A percentile compares a stretch with the other conserved stretches of the same genome.
These are phyloP conservation scores for Drosophila teissieri DNA, from an alignment of 1,140 invertebrate species.

Conservation along the genomic window DNA sequence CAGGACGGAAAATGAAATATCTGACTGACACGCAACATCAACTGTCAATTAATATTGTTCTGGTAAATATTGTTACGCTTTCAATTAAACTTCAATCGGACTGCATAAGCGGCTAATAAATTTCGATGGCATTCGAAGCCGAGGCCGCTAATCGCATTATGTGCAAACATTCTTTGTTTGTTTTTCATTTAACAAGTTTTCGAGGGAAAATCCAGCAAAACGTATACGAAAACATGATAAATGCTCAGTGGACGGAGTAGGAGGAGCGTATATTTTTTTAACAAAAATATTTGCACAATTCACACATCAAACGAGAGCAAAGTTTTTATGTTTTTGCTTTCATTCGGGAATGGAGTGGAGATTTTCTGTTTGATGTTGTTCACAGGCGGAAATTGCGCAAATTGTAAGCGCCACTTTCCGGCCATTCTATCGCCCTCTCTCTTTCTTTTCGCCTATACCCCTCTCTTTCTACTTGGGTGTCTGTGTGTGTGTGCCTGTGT, in stretches of 20 bases:
- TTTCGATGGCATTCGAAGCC: constrained; percentile 27
- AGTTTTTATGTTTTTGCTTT: constrained; percentile 27
- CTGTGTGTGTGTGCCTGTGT: constrained; percentile 31
- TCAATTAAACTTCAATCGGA: constrained; percentile 49
- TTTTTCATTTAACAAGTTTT: constrained; percentile 59
- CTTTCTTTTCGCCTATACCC: background rate
- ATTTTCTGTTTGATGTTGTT: constrained; percentile 78
- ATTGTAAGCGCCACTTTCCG: constrained; percentile 79
- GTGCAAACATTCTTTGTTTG: constrained; percentile 55
- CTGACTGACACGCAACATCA: constrained; percentile 47
- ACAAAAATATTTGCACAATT: constrained; percentile 67
- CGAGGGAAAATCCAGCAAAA: constrained; percentile 20
- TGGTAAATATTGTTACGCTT: constrained; percentile 35
- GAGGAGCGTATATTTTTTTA: constrained; percentile 42
- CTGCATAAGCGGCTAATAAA: constrained; percentile 39
- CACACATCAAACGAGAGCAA: constrained; percentile 62
- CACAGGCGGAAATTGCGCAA: constrained; percentile 73
- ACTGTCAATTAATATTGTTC: constrained; percentile 48
- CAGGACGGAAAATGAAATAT: constrained; percentile 39
- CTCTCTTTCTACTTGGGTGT: constrained; percentile 12
- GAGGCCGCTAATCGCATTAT: constrained; percentile 63
- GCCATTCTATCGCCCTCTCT: constrained; percentile 41
- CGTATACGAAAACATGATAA: constrained; percentile 12
- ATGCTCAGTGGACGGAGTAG: constrained; percentile 10
- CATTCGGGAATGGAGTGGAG: constrained; percentile 16